phyloP scores from a whole-genome alignment of 2,797 vertebrate species.

The Phataginus tetradactyla region DNA sequence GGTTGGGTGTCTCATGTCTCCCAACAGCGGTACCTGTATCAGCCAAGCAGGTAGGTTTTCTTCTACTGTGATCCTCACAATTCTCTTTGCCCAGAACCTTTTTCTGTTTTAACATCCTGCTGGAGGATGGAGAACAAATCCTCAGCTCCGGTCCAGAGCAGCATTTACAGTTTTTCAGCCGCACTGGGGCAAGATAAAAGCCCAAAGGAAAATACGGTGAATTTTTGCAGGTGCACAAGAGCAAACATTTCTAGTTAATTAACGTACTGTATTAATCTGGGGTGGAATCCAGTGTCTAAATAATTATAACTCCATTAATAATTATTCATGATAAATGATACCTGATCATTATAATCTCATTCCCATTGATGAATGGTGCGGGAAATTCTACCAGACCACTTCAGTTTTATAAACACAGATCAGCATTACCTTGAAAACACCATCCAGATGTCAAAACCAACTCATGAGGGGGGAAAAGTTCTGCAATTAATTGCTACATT shows the following conservation, averaged over 20 bases:
- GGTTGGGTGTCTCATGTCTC: not conserved
- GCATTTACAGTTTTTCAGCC: slow-evolving; percentile 23
- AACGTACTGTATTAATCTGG: slow-evolving; percentile 58
- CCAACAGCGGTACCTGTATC: not conserved
- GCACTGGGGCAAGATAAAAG: slow-evolving; percentile 1
- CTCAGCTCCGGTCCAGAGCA: not conserved
- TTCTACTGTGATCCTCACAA: not conserved
- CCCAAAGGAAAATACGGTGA: slow-evolving; percentile 56
- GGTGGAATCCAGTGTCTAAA: slow-evolving; percentile 59
- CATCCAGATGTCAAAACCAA: slow-evolving; percentile 71
- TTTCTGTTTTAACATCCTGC: not conserved
- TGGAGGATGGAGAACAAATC: not conserved
- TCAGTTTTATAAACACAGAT: slow-evolving; percentile 64
- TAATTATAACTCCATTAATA: slow-evolving; percentile 66
- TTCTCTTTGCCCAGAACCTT: slow-evolving; percentile 34
- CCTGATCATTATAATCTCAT: slow-evolving; percentile 59
- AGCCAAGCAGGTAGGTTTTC: not conserved
- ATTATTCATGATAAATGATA: slow-evolving; percentile 74
- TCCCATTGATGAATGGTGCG: slow-evolving; percentile 51
- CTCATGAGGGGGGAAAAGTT: not conserved
- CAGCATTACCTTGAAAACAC: slow-evolving; percentile 63
- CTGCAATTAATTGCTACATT: slow-evolving; percentile 38
- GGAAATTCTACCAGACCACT: slow-evolving; percentile 57
- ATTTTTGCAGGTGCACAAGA: slow-evolving; percentile 40
- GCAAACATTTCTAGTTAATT: slow-evolving; percentile 77